Base-by-base conservation (phyloP, 2,888 invertebrate genomes). In the Eristalis arbustorum region DNA sequence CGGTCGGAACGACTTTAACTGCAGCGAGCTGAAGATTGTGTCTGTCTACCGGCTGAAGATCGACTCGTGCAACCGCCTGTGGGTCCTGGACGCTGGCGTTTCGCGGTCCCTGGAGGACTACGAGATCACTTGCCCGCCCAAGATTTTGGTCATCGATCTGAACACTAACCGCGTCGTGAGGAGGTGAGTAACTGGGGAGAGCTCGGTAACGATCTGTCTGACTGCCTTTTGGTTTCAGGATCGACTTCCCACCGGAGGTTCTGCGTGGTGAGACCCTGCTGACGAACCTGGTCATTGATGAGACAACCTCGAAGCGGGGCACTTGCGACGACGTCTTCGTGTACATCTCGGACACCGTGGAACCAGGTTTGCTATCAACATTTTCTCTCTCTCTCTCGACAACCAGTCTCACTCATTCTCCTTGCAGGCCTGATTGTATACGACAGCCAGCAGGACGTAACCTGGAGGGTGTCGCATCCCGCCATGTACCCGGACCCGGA, bases 401-500 rank as follows among this genome's bases (percentile, higher is more conserved):
- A 28, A 5, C 2, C 10, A 25, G 4, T 59, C 18, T n/a, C 31
- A 59, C 25, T 66, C 42, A 18, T 61, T 31, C 73, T 25, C 57
- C 75, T 77, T 88, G 0, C 59, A 92, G 92, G 89, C 11, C 91
- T 93, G 67, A 90, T 93, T 28, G 93, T 93, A 0, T 93, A 93
- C 63, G 97, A 97, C 89, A 96, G 95, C 11, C 93, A 94, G 3
- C 95, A 95, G 62, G 97, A 97, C 91, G 95, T 95, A 87, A 96
- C 97, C 37, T 97, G 97, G 97, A 94, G 97, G 66, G 93, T 96
- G 2, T 94, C 95, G 31, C 97, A 97, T 92, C 96, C 97, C 0
- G 95, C 96, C 64, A 97, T 97, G 97, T 97, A 96, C 92, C 97
- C 97, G 0, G 96, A 97, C 93, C 97, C 97, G 0, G 96, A 97